These are phyloP conservation scores for Procavia capensis DNA, from an alignment of 2,113 vertebrate genomes.

Conservation along the genomic window DNA sequence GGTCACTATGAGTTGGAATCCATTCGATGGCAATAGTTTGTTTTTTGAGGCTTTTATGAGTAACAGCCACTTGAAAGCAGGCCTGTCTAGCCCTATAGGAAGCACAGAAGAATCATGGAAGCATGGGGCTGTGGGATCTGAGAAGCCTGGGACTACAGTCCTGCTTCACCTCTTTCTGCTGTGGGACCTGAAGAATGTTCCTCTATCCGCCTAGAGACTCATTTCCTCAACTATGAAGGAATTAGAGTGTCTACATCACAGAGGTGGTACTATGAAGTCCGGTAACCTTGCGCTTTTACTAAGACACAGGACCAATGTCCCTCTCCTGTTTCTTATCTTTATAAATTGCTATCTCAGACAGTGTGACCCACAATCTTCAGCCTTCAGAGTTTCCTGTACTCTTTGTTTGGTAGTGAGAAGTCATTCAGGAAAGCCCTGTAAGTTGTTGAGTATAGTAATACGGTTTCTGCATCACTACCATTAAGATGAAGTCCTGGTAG, in stretches of 20 bases:
- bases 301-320: accelerated
- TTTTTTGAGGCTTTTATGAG: background rate
- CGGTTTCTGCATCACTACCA: background rate
- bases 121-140: background rate
- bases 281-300: background rate
- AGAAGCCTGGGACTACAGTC: background rate
- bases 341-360: background rate
- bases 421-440: background rate
- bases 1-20: no score
- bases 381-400: background rate
- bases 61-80: background rate
- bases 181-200: background rate
- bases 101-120: background rate
- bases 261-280: no score
- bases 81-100: background rate
- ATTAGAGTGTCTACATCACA: background rate
- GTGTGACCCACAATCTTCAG: background rate
- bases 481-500: background rate
- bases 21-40: no score
- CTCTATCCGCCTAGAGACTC: background rate
- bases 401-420: background rate
- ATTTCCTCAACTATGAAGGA: background rate
- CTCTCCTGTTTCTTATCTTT: background rate
- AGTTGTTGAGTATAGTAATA: background rate
- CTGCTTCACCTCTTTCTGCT: background rate